Evolutionary conservation across 2,888 invertebrate species (phyloP).

Genomic region (Teleogryllus oceanicus): DNA sequence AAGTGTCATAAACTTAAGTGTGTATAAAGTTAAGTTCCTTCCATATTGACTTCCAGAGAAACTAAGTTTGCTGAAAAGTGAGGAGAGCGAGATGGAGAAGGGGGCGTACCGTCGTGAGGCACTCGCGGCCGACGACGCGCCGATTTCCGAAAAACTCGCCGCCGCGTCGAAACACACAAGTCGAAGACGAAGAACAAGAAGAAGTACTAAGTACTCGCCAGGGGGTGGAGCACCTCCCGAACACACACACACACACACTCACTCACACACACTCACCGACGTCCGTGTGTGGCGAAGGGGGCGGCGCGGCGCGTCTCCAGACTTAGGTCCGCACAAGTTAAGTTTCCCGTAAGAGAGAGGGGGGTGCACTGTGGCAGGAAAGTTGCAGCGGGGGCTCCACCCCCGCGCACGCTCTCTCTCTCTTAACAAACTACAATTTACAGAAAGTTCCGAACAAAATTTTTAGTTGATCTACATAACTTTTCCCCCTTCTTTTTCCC

Average conservation of each 20-base stretch:
- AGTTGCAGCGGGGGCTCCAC: neutral
- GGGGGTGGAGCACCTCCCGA: neutral
- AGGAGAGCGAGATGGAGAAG: constrained; percentile 32
- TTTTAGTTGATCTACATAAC: neutral
- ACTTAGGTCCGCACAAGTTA: constrained; percentile 2
- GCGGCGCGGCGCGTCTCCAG: neutral
- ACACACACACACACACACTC: neutral
- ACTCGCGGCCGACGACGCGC: constrained; percentile 21
- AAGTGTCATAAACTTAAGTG: constrained; percentile 48
- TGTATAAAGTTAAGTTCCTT: constrained; percentile 34
- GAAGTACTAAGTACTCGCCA: constrained; percentile 24
- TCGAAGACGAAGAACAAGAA: constrained; percentile 31
- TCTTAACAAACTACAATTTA: constrained; percentile 9
- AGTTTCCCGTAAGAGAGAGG: constrained; percentile 11
- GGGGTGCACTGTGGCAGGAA: constrained; percentile 3
- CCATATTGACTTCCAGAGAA: constrained; percentile 35
- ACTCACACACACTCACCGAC: neutral
- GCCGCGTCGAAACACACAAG: constrained; percentile 18
- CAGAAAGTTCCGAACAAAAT: neutral
- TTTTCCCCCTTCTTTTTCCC: constrained; percentile 25
- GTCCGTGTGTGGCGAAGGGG: neutral
- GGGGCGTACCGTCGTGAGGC: constrained; percentile 30
- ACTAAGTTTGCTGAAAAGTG: constrained; percentile 34
- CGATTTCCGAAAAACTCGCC: neutral
- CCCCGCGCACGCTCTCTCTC: neutral